Percentiles rank a stretch among this genome's conserved stretches.
Conservation (phyloP, 2,797 vertebrate genomes). For the Hirundo rustica region DNA sequence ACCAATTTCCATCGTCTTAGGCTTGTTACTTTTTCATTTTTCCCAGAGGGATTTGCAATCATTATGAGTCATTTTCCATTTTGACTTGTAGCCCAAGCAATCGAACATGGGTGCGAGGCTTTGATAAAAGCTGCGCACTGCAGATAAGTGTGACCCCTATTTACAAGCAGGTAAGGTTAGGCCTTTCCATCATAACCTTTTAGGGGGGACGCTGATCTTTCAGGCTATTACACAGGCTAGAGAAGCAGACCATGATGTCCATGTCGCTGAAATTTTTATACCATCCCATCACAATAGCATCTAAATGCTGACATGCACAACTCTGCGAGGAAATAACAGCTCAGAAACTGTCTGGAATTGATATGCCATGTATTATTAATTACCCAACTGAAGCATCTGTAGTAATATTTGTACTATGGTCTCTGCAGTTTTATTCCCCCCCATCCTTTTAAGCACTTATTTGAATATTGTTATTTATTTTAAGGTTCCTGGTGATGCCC, state of each 20-base stretch:
- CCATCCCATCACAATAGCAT: neutral
- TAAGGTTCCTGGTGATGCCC: neutral
- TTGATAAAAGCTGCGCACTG: neutral
- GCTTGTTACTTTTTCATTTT: constrained; percentile 13
- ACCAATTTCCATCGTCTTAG: neutral
- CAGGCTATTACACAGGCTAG: neutral
- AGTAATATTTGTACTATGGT: neutral
- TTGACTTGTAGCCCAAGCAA: constrained; percentile 6
- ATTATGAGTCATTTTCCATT: neutral
- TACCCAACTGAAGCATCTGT: neutral
- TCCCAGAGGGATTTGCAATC: constrained; percentile 25
- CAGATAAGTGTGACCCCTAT: neutral
- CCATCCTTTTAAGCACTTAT: neutral
- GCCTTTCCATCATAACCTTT: neutral
- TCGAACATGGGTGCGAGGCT: neutral
- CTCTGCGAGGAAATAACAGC: neutral
- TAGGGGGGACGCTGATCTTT: neutral
- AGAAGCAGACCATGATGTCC: neutral
- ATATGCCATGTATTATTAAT: neutral
- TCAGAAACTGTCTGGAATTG: neutral
- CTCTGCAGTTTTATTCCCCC: neutral
- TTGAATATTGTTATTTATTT: neutral
- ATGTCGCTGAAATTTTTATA: neutral
- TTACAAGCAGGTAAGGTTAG: neutral
- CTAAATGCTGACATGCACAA: neutral